Evolutionary conservation across 2,888 invertebrate species (phyloP).

Genomic region (Aphelenchoides bicaudatus): DNA sequence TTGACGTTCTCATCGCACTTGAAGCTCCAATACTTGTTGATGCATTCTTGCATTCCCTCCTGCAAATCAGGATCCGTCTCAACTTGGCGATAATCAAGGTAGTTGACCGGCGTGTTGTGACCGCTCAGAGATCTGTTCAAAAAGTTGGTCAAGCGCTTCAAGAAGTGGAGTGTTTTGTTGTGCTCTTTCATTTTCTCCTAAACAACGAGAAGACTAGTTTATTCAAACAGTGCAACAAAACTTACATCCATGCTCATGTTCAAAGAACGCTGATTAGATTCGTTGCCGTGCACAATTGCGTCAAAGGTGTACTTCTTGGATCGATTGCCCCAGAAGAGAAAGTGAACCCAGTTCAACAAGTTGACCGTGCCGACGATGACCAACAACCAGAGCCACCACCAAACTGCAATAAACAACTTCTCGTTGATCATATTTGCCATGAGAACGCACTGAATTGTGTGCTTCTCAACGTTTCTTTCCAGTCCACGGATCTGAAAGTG

Average conservation of each 20-base stretch:
- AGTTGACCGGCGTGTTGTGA: neutral
- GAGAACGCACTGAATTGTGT: constrained; percentile 44
- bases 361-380: constrained; percentile 23
- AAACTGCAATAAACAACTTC: constrained; percentile 40
- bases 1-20: neutral
- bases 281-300: too few species aligned
- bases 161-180: too few species aligned
- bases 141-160: neutral
- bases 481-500: constrained; percentile 23
- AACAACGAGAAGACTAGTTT: too few species aligned
- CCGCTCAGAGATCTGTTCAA: neutral
- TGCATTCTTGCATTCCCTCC: neutral
- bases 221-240: too few species aligned
- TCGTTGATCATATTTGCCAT: constrained; percentile 47
- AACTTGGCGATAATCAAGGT: neutral
- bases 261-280: too few species aligned
- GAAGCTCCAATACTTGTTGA: neutral
- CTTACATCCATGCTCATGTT: too few species aligned
- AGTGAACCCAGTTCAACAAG: constrained; percentile 36
- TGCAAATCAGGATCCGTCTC: constrained; percentile 5
- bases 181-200: too few species aligned
- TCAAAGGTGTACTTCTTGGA: too few species aligned
- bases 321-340: too few species aligned
- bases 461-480: neutral
- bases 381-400: constrained; percentile 36